Percentiles rank a stretch among this genome's conserved stretches.
These are phyloP conservation scores for Drosophila dunni DNA, from an alignment of 1,140 invertebrate genomes.

Conservation along the genomic window DNA sequence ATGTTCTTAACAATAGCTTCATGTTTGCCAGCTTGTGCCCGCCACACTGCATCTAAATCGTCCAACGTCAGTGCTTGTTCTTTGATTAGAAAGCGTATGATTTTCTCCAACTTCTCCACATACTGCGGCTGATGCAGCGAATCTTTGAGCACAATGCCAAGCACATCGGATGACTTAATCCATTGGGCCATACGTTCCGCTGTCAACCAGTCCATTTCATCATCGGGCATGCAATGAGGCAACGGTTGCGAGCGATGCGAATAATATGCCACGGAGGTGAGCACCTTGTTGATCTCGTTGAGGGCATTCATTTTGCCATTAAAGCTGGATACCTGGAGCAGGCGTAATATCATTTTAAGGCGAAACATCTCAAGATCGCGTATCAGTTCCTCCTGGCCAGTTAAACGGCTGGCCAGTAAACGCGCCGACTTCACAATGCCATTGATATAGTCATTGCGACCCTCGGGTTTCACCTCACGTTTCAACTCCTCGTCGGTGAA, in stretches of 20 bases:
- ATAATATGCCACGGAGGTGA: slow-evolving; percentile 95
- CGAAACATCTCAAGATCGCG: slow-evolving; percentile 97
- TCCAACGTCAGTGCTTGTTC: slow-evolving; percentile 95
- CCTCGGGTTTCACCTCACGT: slow-evolving; percentile 97
- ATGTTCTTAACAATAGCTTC: slow-evolving; percentile 99
- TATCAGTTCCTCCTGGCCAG: slow-evolving; percentile 93
- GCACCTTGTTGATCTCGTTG: slow-evolving; percentile 99
- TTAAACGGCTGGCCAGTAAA: slow-evolving; percentile 92
- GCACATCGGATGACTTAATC: slow-evolving; percentile 98
- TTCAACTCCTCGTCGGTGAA: slow-evolving; percentile 99
- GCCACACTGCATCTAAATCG: slow-evolving; percentile 98
- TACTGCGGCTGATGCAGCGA: slow-evolving; percentile 99
- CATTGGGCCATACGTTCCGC: slow-evolving; percentile 97
- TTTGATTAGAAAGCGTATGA: slow-evolving; percentile 98
- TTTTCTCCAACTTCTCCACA: slow-evolving; percentile 99
- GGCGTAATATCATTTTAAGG: slow-evolving; percentile 97
- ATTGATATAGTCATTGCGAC: slow-evolving; percentile 96
- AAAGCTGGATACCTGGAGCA: slow-evolving; percentile 98
- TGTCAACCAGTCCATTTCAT: slow-evolving; percentile 97
- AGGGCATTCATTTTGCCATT: slow-evolving; percentile 99
- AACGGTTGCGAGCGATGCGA: slow-evolving; percentile 89
- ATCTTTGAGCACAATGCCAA: slow-evolving; percentile 97
- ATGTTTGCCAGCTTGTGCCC: slow-evolving; percentile 97
- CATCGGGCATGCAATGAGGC: slow-evolving; percentile 81
- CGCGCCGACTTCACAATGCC: slow-evolving; percentile 95